phyloP scores from a whole-genome alignment of 2,113 vertebrate species.

The Vidua chalybeata region DNA sequence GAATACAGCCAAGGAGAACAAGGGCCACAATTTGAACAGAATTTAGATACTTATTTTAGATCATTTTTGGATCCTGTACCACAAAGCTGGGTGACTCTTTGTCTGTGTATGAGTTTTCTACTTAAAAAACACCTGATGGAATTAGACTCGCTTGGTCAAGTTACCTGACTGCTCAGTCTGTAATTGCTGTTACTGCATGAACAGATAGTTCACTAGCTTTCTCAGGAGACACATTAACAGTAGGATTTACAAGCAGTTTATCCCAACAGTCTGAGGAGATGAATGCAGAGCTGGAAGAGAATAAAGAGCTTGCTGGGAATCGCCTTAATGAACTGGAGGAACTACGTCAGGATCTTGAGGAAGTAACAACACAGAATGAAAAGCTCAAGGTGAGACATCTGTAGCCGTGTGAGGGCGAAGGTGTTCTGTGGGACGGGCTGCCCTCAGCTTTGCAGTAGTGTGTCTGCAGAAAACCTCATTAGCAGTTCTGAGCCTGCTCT shows the following conservation, averaged over 20 bases:
- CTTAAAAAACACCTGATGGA: not conserved
- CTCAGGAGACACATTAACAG: not conserved
- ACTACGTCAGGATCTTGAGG: slow-evolving; percentile 89
- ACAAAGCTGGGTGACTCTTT: not conserved
- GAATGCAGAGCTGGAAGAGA: slow-evolving; percentile 95
- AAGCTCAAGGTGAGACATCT: slow-evolving; percentile 82
- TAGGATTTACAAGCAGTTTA: not conserved
- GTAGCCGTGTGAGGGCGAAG: not conserved
- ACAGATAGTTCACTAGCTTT: not conserved
- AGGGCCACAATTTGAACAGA: not conserved
- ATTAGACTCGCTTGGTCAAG: not conserved
- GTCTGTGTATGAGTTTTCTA: not conserved
- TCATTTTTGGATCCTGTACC: not conserved
- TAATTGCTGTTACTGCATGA: not conserved
- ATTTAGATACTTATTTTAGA: not conserved
- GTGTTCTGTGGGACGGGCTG: not conserved
- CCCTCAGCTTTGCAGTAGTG: not conserved
- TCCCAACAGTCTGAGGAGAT: slow-evolving; percentile 91
- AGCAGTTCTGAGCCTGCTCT: not conserved
- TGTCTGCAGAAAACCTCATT: not conserved
- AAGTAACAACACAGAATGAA: slow-evolving; percentile 87
- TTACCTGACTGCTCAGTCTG: not conserved
- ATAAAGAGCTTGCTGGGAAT: slow-evolving; percentile 91
- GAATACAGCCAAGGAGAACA: not conserved
- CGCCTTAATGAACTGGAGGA: slow-evolving; percentile 90